phyloP scores from a whole-genome alignment of 1,140 invertebrate species.

The Pogonognathellus flavescens region DNA sequence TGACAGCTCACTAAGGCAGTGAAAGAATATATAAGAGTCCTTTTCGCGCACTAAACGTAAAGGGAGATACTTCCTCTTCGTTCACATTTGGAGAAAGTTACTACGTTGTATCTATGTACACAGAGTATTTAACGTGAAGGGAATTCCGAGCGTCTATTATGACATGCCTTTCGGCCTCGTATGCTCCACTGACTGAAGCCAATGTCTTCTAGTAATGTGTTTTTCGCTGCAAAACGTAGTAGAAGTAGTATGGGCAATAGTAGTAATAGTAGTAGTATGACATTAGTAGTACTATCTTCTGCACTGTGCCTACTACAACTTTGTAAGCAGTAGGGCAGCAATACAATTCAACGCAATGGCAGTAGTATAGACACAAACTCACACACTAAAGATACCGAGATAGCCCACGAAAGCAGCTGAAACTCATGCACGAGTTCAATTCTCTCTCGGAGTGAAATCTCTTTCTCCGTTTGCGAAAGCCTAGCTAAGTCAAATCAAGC shows the following conservation, averaged over 20 bases:
- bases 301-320: neutral
- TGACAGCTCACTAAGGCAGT: too few relatives aligned
- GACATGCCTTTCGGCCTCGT: neutral
- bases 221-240: neutral
- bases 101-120: too few relatives aligned
- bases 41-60: neutral
- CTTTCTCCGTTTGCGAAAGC: neutral
- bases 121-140: neutral
- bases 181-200: neutral
- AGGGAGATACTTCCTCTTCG: slow-evolving; percentile 1
- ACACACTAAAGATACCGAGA: neutral
- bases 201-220: neutral
- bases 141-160: neutral
- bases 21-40: too few relatives aligned
- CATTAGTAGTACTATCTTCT: neutral
- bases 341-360: neutral
- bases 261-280: neutral
- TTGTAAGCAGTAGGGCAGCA: neutral
- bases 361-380: neutral
- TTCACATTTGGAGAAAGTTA: neutral
- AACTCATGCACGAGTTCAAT: slow-evolving; percentile 23
- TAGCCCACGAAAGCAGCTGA: neutral
- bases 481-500: neutral
- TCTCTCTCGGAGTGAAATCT: slow-evolving; percentile 15
- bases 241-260: neutral